phyloP scores from a whole-genome alignment of 2,797 vertebrate genomes.

The Anguilla obscura region DNA sequence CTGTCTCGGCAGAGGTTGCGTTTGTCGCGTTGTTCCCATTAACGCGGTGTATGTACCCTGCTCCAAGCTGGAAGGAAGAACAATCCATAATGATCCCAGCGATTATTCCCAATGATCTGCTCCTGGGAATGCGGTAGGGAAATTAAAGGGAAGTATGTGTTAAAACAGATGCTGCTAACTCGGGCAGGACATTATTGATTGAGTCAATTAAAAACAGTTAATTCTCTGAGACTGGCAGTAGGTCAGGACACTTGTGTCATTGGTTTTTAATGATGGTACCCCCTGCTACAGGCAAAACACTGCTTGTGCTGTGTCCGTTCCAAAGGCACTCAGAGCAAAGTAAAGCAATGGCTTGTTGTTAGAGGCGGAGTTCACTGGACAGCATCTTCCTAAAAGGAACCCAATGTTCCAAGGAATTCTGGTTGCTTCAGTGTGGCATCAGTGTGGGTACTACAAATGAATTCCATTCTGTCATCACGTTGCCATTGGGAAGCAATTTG shows the following conservation, averaged over 20 bases:
- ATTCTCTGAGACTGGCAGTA: background rate
- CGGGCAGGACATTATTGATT: background rate
- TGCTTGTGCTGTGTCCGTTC: background rate
- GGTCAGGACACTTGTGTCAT: background rate
- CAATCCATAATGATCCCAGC: background rate
- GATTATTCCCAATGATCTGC: constrained; percentile 17
- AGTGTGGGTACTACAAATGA: background rate
- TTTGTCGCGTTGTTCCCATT: constrained; percentile 23
- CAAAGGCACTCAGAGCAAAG: background rate
- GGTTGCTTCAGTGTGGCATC: background rate
- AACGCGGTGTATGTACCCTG: background rate
- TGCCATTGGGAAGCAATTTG: background rate
- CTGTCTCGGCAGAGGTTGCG: background rate
- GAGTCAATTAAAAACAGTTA: constrained; percentile 10
- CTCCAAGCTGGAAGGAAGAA: background rate
- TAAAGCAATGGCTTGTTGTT: background rate
- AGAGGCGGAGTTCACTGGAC: background rate
- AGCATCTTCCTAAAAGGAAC: background rate
- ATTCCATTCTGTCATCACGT: background rate
- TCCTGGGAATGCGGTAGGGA: background rate
- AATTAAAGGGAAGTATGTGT: background rate
- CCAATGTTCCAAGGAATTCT: background rate
- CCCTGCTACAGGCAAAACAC: background rate
- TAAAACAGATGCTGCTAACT: background rate
- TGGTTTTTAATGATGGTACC: background rate